Evolutionary conservation across 2,888 invertebrate species (phyloP).

Genomic region (Meiosimyza platycephala): DNA sequence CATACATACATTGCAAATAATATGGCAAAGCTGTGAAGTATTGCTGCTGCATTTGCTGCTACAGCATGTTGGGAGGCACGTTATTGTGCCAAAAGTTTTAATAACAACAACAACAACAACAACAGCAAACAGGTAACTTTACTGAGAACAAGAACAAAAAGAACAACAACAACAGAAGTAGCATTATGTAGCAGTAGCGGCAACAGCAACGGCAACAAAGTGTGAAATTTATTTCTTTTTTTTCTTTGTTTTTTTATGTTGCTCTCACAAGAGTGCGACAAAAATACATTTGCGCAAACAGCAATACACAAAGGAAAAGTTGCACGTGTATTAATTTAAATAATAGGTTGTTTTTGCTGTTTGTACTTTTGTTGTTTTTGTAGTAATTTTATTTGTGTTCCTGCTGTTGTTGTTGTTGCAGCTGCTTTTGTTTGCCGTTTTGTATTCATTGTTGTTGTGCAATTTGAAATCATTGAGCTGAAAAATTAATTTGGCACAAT

Average conservation of each 20-base stretch:
- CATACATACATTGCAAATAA: too few relatives aligned
- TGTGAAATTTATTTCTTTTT: conserved; percentile 34
- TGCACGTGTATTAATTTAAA: conserved; percentile 38
- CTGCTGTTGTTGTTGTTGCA: conserved; percentile 8
- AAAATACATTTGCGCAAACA: conserved; percentile 21
- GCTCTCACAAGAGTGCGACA: conserved; percentile 32
- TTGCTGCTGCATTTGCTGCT: too few relatives aligned
- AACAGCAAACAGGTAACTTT: background rate
- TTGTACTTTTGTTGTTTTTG: background rate
- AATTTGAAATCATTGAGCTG: conserved; percentile 14
- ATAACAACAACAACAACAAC: background rate
- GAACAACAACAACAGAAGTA: background rate
- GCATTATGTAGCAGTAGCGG: background rate
- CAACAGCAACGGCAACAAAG: conserved; percentile 34
- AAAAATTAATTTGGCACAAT: conserved; percentile 24
- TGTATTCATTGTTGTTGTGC: conserved; percentile 2
- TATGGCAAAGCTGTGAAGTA: too few relatives aligned
- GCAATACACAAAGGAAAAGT: conserved; percentile 4
- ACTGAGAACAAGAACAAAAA: background rate
- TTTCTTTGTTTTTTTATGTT: conserved; percentile 30
- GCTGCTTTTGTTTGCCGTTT: background rate
- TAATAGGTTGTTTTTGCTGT: conserved; percentile 31
- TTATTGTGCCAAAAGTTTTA: too few relatives aligned
- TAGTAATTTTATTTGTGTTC: background rate
- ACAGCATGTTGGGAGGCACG: too few relatives aligned